Evolutionary conservation across 2,888 invertebrate species (phyloP).

Genomic region (Chloromyia formosa): DNA sequence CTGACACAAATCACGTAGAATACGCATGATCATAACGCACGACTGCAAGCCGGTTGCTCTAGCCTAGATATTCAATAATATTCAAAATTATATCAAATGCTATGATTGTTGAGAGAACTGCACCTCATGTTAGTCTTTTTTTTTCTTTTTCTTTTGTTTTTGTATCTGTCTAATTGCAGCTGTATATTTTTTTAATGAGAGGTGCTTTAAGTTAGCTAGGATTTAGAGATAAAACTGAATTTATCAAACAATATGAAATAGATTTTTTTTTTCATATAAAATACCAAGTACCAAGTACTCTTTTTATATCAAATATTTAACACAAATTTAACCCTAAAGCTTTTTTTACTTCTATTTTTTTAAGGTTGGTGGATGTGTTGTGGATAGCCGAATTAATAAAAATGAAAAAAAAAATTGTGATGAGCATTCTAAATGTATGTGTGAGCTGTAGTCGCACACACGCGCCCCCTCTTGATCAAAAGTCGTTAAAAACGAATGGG

Average conservation of each 20-base stretch:
- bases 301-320: slow-evolving; percentile 26
- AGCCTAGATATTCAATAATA: slow-evolving; percentile 72
- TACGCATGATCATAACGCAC: slow-evolving; percentile 95
- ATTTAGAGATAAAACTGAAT: slow-evolving; percentile 50
- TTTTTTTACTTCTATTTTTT: slow-evolving; percentile 31
- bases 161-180: slow-evolving; percentile 38
- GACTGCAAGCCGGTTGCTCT: slow-evolving; percentile 95
- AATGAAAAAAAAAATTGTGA: background rate
- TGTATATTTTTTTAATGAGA: slow-evolving; percentile 40
- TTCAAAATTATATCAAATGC: slow-evolving; percentile 28
- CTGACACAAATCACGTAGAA: slow-evolving; percentile 94
- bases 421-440: too few species aligned
- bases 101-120: slow-evolving; percentile 22
- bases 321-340: slow-evolving; percentile 38
- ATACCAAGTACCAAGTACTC: background rate
- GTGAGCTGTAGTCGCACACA: too few species aligned
- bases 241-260: slow-evolving; percentile 52
- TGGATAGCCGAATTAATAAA: slow-evolving; percentile 37
- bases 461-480: too few species aligned
- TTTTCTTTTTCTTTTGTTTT: slow-evolving; percentile 20
- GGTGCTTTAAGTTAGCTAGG: slow-evolving; percentile 55
- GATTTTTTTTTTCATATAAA: slow-evolving; percentile 28
- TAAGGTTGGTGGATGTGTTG: slow-evolving; percentile 37
- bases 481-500: too few species aligned
- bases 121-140: slow-evolving; percentile 47